Percentiles rank a stretch among this genome's conserved stretches.
These are phyloP conservation scores for Baryphthengus martii DNA, from an alignment of 2,113 vertebrate species.

Conservation along the genomic window DNA sequence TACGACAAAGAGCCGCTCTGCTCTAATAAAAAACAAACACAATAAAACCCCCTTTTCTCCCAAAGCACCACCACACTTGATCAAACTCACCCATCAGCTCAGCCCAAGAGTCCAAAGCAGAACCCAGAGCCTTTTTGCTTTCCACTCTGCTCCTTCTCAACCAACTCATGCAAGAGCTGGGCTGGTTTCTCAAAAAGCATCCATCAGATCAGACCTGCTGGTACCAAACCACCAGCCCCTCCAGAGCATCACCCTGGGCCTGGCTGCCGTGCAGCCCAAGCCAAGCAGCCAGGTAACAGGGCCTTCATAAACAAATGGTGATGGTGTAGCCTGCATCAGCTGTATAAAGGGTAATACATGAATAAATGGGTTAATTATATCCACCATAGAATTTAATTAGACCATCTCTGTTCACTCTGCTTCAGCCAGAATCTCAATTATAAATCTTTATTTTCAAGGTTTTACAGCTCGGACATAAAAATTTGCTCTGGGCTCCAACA, in stretches of 20 bases:
- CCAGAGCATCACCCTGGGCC: not conserved
- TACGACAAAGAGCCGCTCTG: not conserved
- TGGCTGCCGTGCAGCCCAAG: not conserved
- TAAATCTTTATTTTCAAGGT: constrained; percentile 68
- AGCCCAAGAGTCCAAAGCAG: not conserved
- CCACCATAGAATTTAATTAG: constrained; percentile 76
- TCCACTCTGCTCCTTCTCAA: not conserved
- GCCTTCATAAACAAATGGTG: constrained; percentile 22
- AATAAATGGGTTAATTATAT: constrained; percentile 77
- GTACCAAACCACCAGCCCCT: not conserved
- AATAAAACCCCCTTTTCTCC: not conserved
- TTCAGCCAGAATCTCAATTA: constrained; percentile 73
- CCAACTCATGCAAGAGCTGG: not conserved
- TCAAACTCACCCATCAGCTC: not conserved
- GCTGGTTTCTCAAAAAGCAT: not conserved
- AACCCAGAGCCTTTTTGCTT: not conserved
- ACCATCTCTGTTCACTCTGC: constrained; percentile 65
- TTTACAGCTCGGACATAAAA: constrained; percentile 60
- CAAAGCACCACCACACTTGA: not conserved
- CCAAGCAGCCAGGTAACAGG: not conserved
- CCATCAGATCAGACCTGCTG: not conserved
- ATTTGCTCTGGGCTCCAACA: constrained; percentile 45
- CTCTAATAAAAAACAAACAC: not conserved
- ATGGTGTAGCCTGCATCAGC: not conserved
- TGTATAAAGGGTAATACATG: constrained; percentile 63